Conservation (phyloP, 2,113 vertebrate species). For the Dipodomys stephensi region DNA sequence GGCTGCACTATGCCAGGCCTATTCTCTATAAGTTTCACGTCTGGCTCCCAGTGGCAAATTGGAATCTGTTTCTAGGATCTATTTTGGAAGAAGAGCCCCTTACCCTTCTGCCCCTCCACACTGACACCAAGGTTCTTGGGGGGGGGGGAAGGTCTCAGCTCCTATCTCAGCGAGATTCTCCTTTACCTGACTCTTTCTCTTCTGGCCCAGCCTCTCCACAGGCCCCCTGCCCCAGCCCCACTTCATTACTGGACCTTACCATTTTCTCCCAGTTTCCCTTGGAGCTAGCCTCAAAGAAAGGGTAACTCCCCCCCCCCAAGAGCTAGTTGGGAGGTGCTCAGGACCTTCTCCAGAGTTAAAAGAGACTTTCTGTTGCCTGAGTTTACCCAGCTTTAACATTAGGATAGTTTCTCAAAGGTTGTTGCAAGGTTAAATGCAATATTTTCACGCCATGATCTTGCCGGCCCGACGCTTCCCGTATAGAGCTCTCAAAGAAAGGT, state of each 20-base stretch:
- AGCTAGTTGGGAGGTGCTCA: neutral
- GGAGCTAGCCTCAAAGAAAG: fast-evolving
- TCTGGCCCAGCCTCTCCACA: too few relatives aligned
- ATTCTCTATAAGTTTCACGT: too few relatives aligned
- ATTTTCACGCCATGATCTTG: neutral
- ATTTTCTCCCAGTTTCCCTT: too few relatives aligned
- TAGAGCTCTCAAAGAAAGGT: neutral
- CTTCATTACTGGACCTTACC: neutral
- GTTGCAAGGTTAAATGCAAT: neutral
- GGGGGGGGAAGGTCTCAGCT: neutral
- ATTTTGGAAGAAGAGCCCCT: neutral
- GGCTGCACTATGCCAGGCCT: neutral
- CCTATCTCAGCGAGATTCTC: neutral
- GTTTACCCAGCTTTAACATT: conserved; percentile 6
- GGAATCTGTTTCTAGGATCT: neutral
- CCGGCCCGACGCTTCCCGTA: neutral
- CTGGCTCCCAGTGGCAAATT: neutral
- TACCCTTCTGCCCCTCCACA: too few relatives aligned
- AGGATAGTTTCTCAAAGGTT: neutral
- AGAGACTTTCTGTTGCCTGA: neutral
- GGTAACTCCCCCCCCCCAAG: neutral
- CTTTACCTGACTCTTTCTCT: neutral
- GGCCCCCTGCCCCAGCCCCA: neutral
- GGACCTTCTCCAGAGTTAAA: neutral
- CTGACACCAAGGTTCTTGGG: neutral